Evolutionary conservation across 1,140 invertebrate species (phyloP).

Genomic region (Drosophila sucinea): DNA sequence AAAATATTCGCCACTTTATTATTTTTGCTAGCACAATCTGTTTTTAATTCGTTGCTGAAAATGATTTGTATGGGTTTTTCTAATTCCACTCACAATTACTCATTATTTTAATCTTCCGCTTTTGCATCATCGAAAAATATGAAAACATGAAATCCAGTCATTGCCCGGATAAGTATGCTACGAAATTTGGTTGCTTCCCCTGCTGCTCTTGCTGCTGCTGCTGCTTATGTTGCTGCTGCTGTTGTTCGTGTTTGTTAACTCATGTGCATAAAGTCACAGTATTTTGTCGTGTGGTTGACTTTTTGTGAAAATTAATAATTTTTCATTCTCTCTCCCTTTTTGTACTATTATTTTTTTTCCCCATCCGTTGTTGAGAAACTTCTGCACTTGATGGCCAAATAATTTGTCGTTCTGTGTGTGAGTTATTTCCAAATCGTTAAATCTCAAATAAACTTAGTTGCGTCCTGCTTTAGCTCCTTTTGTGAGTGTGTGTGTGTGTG

Average conservation of each 20-base stretch:
- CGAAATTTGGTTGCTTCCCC: conserved; percentile 35
- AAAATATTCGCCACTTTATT: too few relatives aligned
- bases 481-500: conserved; percentile 16
- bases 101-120: conserved; percentile 18
- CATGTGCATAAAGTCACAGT: conserved; percentile 66
- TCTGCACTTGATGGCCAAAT: conserved; percentile 77
- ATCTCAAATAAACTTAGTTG: conserved; percentile 60
- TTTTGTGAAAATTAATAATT: conserved; percentile 77
- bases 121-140: not conserved
- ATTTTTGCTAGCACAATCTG: not conserved
- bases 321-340: conserved; percentile 35
- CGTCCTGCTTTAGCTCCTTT: conserved; percentile 9
- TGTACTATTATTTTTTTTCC: not conserved
- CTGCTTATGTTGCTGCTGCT: conserved; percentile 25
- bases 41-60: not conserved
- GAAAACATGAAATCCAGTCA: not conserved
- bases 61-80: conserved; percentile 5
- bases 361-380: conserved; percentile 41
- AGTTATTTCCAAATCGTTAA: conserved; percentile 78
- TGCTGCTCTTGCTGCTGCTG: conserved; percentile 16
- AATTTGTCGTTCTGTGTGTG: conserved; percentile 73
- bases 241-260: conserved; percentile 50
- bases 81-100: conserved; percentile 26
- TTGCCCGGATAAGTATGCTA: conserved; percentile 57
- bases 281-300: conserved; percentile 58